Evolutionary conservation across 2,797 vertebrate genomes (phyloP).

Genomic region (Hoplostethus atlanticus): DNA sequence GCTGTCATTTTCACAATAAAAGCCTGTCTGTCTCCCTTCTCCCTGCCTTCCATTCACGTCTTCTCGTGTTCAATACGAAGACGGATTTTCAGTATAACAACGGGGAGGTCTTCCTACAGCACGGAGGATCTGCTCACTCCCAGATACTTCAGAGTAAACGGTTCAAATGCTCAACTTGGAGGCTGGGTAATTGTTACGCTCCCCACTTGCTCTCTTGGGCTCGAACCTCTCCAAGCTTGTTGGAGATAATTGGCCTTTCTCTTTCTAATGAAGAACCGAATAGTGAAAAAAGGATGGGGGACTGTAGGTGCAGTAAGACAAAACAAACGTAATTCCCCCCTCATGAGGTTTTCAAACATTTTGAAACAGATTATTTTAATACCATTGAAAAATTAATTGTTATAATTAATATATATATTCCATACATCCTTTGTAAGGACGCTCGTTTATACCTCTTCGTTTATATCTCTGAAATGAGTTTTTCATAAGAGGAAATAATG

Average conservation of each 20-base stretch:
- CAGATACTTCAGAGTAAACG: slow-evolving; percentile 57
- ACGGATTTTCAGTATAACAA: slow-evolving; percentile 36
- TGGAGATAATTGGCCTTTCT: slow-evolving; percentile 71
- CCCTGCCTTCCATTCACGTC: slow-evolving; percentile 22
- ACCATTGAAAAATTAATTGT: no score
- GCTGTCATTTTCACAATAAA: slow-evolving; percentile 41
- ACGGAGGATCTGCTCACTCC: slow-evolving; percentile 22
- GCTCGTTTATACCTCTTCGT: not conserved
- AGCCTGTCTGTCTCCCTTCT: slow-evolving; percentile 24
- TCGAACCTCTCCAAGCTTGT: slow-evolving; percentile 55
- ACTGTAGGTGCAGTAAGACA: slow-evolving; percentile 4
- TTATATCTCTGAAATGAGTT: slow-evolving; percentile 16
- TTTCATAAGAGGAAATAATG: slow-evolving; percentile 4
- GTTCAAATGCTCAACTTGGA: slow-evolving; percentile 64
- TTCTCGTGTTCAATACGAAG: slow-evolving; percentile 37
- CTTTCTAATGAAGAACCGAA: slow-evolving; percentile 52
- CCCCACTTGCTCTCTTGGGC: slow-evolving; percentile 49
- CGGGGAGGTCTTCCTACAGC: slow-evolving; percentile 15
- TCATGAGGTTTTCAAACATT: slow-evolving; percentile 7
- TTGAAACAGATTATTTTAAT: not conserved
- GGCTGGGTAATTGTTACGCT: slow-evolving; percentile 64
- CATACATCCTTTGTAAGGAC: no score
- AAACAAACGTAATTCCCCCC: slow-evolving; percentile 29
- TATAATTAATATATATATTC: no score
- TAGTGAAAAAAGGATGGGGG: slow-evolving; percentile 3